Evolutionary conservation across 2,888 invertebrate species (phyloP), one percentile per base, ranked within the genome.

Genomic region (Selenia dentaria): DNA sequence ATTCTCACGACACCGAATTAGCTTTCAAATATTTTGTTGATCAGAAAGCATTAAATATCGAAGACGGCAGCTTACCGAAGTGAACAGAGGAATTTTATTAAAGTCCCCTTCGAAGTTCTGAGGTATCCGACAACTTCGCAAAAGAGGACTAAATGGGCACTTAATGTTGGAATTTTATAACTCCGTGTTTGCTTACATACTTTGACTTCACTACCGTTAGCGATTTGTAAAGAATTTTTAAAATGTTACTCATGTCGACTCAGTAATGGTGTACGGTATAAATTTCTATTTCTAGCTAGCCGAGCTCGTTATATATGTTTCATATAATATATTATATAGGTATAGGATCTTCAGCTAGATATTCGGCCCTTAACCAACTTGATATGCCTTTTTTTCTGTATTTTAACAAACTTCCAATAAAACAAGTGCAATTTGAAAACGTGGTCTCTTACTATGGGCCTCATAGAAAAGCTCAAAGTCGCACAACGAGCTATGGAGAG

Each of bases 91-190:
- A 74, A 68, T 79, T 79, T 76, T 78, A 82, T 79, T 76, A 73
- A 81, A 81, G 77, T 78, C 70, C 73, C 34, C 25, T 26, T 25
- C 6, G 51, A 79, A 84, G 68, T 77, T 83, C 59, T 33, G 62
- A 68, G 64, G 65, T 66, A 67, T 77, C 74, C 67, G 68, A 68
- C 68, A 80, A 82, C 65, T 83, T 79, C 59, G 64, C 33, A 31
- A 36, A 37, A 20, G 69, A 72, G 70, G 67, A 65, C 69, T 71
- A 66, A 62, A 70, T 36, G 38, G 44, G 36, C 43, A 50, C 52
- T 55, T 55, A 42, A 24, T 20, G 37, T 62, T 63, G 67, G 60
- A 64, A 71, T 74, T 77, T 79, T 74, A 75, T 74, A 72, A 66
- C 35, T 36, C 39, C 9, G 14, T 35, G 35, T 27, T 46, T 36